phyloP scores from a whole-genome alignment of 2,888 invertebrate species.

The Plagiodera versicolora region DNA sequence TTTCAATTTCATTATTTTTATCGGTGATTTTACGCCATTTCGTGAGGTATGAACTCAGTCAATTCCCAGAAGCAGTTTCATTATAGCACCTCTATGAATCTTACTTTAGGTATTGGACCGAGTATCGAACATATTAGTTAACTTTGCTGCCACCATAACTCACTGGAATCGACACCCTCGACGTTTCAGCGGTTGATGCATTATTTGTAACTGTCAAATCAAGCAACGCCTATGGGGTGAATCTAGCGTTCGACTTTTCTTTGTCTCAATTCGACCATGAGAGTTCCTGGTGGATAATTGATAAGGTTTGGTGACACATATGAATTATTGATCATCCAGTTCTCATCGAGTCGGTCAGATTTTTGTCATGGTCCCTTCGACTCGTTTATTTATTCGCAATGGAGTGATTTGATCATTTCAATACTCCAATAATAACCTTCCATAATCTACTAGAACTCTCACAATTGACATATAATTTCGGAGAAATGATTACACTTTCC shows the following conservation, averaged over 20 bases:
- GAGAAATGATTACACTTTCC: no score
- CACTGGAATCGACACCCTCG: slow-evolving; percentile 21
- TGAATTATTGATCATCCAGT: background rate
- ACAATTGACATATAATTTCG: no score
- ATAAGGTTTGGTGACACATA: background rate
- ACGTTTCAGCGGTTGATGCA: slow-evolving; percentile 16
- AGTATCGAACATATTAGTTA: slow-evolving; percentile 7
- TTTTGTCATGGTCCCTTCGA: background rate
- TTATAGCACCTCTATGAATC: background rate
- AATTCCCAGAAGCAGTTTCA: no score
- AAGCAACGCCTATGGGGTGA: slow-evolving; percentile 17
- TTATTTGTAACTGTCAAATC: slow-evolving; percentile 28
- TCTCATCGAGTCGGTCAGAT: background rate
- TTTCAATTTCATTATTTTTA: no score
- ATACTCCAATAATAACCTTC: no score
- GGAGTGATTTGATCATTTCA: no score
- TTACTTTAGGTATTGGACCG: slow-evolving; percentile 10
- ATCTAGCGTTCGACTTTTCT: slow-evolving; percentile 21
- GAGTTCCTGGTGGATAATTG: background rate
- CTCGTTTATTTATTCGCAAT: no score
- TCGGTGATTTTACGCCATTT: no score
- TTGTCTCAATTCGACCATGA: slow-evolving; percentile 16
- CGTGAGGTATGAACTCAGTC: no score
- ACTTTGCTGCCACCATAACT: slow-evolving; percentile 8
- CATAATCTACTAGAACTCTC: no score